Percentiles rank a stretch among this genome's conserved stretches.
These are phyloP conservation scores for Puntigrus tetrazona DNA, from an alignment of 2,113 vertebrate species.

Conservation along the genomic window DNA sequence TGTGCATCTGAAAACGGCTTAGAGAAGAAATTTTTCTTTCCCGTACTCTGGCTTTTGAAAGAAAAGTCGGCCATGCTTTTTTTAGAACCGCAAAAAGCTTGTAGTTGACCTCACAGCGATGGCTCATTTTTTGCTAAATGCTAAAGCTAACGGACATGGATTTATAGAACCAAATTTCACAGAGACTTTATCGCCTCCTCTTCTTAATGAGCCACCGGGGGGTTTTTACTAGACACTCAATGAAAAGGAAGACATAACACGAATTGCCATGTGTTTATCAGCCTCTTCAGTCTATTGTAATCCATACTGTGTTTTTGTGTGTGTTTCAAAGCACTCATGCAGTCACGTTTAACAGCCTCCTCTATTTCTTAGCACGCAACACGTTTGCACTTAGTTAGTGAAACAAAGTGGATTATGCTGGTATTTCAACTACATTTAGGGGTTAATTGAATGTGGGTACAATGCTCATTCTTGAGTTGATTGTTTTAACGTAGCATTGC, in stretches of 20 bases:
- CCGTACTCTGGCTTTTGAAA: background rate
- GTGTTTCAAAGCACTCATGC: background rate
- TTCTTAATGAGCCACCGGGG: background rate
- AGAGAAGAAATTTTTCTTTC: background rate
- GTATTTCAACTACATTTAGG: conserved; percentile 35
- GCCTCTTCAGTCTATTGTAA: background rate
- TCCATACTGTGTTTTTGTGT: background rate
- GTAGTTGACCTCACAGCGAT: too few species aligned
- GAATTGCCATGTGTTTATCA: background rate
- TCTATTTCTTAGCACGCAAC: background rate
- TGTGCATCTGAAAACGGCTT: background rate
- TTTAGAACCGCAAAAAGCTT: background rate
- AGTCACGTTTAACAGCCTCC: background rate
- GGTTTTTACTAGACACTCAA: background rate
- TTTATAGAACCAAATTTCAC: background rate
- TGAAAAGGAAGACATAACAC: background rate
- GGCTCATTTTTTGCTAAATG: background rate
- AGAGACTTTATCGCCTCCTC: background rate
- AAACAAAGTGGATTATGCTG: conserved; percentile 18
- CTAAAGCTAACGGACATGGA: background rate
- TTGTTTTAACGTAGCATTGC: conserved; percentile 13
- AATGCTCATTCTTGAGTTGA: conserved; percentile 35
- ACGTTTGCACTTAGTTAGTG: background rate
- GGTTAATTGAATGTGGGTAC: conserved; percentile 50
- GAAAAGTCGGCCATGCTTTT: background rate